Evolutionary conservation across 2,113 vertebrate genomes (phyloP).

Genomic region (Thymallus thymallus): DNA sequence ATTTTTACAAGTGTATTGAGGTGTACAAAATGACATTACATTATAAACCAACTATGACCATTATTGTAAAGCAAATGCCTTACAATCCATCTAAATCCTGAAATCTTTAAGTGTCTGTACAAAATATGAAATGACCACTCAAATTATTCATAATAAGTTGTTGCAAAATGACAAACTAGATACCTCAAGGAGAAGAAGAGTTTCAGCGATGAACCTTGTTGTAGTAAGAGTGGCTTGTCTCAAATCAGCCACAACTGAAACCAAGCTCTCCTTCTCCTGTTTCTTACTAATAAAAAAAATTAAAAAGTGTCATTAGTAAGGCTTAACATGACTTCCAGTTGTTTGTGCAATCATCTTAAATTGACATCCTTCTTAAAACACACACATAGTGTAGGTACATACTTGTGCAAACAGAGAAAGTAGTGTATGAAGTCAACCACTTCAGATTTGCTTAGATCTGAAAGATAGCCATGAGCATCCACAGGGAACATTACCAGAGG

Average conservation of each 20-base stretch:
- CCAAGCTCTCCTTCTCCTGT: slow-evolving; percentile 50
- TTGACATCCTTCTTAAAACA: not conserved
- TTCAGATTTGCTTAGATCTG: slow-evolving; percentile 61
- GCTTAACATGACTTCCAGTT: not conserved
- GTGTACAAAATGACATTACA: not conserved
- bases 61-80: not conserved
- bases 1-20: not conserved
- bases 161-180: not conserved
- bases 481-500: slow-evolving; percentile 70
- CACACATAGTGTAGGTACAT: slow-evolving; percentile 7
- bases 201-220: slow-evolving; percentile 56
- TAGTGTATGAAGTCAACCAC: slow-evolving; percentile 72
- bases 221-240: slow-evolving; percentile 37
- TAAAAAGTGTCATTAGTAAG: not conserved
- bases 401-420: slow-evolving; percentile 66
- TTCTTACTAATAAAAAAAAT: slow-evolving; percentile 52
- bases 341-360: not conserved
- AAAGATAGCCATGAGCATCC: slow-evolving; percentile 57
- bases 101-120: not conserved
- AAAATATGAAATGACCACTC: not conserved
- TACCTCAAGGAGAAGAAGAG: slow-evolving; percentile 70
- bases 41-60: not conserved
- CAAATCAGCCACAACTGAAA: slow-evolving; percentile 71
- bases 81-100: not conserved
- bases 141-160: not conserved